Base-by-base conservation (phyloP, 2,888 invertebrate species). In the Blomia tropicalis region DNA sequence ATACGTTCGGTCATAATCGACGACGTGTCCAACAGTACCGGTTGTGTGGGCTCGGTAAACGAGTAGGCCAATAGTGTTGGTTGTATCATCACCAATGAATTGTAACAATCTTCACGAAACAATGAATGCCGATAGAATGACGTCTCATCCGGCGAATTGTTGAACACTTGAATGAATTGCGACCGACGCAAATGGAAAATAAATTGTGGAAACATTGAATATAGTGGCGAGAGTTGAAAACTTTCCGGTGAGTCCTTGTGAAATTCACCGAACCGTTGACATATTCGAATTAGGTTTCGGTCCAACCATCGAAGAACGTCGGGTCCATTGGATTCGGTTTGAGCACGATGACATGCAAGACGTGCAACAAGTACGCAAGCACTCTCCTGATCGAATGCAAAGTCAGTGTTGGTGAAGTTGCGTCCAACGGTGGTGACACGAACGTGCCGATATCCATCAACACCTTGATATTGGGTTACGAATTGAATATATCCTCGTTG, bases 81-180 rank as follows among this genome's bases (percentile, higher is more conserved):
- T 77, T 99, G 98, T 70, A 99, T 93, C 98, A 99, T 99, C 71
- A 96, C 93, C 69, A 98, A 79, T 17, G 92, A 92, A 76, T 98
- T 95, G 0, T 91, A 89, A 68, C 96, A 80, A 75, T 95, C 93
- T 76, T 99, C 98, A 60, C 91, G 82, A 85, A 93, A 88, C 70
- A 98, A 76, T 85, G 93, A 91, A 75, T 96, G 95, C 70, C 91
- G 84, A 74, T 98, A 98, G 78, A 91, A 98, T 25, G 93, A 91
- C 17, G 96, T 98, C 78, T 99, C 98, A 75, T 98, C 98, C 0
- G 98, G 98, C 43, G 93, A 95, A 79, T 98, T 98, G 77, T 98
- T 98, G 78, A 99, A 98, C 53, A 98, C 96, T 79, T 96, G 96
- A 67, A 98, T 79, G 77, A 99, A 99, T 77, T 96, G 98, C 29